Evolutionary conservation across 2,113 vertebrate species (phyloP).

Genomic region (Australoheros scitulus): DNA sequence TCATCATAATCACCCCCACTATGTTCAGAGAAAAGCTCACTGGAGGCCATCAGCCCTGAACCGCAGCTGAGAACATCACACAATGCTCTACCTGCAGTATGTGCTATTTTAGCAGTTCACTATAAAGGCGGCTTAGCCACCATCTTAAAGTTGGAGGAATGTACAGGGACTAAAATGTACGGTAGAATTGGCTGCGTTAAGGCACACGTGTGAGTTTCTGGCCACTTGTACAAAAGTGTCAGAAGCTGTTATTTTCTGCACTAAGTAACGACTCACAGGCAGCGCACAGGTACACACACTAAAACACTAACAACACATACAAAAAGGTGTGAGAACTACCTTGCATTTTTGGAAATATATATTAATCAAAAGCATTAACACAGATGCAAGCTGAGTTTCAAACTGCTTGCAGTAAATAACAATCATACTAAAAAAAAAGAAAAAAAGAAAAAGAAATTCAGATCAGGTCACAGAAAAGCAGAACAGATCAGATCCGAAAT

Average conservation of each 20-base stretch:
- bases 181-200: background rate
- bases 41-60: slow-evolving; percentile 63
- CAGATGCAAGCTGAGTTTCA: background rate
- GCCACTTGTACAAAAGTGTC: background rate
- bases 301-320: background rate
- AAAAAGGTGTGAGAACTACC: background rate
- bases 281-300: background rate
- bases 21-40: slow-evolving; percentile 68
- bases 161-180: slow-evolving; percentile 6
- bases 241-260: slow-evolving; percentile 45
- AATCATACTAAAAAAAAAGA: background rate
- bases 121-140: slow-evolving; percentile 21
- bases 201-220: background rate
- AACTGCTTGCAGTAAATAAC: background rate
- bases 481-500: no score
- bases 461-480: no score
- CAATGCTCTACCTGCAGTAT: slow-evolving; percentile 64
- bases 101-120: slow-evolving; percentile 55
- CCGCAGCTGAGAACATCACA: slow-evolving; percentile 52
- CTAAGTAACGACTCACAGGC: slow-evolving; percentile 23
- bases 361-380: background rate
- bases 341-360: background rate
- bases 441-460: background rate
- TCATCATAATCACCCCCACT: slow-evolving; percentile 74
- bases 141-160: slow-evolving; percentile 23